A percentile compares a stretch with the other conserved stretches of the same genome.
Conservation (phyloP, 2,888 invertebrate genomes). For the Plagiodera versicolora region DNA sequence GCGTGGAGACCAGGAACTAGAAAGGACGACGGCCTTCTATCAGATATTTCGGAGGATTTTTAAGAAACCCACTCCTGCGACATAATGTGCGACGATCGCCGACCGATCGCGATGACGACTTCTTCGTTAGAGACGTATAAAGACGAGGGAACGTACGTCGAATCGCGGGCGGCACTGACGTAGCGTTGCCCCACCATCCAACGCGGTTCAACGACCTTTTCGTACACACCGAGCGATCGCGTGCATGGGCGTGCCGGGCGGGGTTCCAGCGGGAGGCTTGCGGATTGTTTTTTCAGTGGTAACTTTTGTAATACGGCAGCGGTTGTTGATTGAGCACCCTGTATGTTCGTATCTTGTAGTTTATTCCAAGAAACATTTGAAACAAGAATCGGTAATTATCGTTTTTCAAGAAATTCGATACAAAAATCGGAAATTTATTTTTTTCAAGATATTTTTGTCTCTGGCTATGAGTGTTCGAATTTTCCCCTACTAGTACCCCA, state of each 20-base stretch:
- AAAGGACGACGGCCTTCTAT: conserved; percentile 37
- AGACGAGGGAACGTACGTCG: conserved; percentile 44
- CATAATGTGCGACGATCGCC: conserved; percentile 51
- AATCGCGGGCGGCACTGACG: conserved; percentile 45
- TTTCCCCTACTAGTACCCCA: no score
- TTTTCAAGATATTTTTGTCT: no score
- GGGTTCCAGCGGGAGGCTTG: background rate
- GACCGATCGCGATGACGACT: conserved; percentile 24
- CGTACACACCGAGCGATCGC: conserved; percentile 47
- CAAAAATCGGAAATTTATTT: no score
- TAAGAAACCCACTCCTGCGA: conserved; percentile 51
- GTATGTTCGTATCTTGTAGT: no score
- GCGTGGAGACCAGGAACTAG: conserved; percentile 22
- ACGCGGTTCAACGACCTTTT: conserved; percentile 49
- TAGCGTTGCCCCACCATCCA: conserved; percentile 49
- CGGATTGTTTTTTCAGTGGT: no score
- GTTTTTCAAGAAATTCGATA: no score
- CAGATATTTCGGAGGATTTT: conserved; percentile 52
- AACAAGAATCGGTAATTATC: no score
- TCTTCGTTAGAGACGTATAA: conserved; percentile 31
- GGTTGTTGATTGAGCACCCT: no score
- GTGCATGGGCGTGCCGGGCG: conserved; percentile 18
- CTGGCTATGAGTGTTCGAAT: no score
- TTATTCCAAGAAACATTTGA: no score
- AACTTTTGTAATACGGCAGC: no score